phyloP scores from a whole-genome alignment of 1,140 invertebrate species.

The Zeugodacus cucurbitae region DNA sequence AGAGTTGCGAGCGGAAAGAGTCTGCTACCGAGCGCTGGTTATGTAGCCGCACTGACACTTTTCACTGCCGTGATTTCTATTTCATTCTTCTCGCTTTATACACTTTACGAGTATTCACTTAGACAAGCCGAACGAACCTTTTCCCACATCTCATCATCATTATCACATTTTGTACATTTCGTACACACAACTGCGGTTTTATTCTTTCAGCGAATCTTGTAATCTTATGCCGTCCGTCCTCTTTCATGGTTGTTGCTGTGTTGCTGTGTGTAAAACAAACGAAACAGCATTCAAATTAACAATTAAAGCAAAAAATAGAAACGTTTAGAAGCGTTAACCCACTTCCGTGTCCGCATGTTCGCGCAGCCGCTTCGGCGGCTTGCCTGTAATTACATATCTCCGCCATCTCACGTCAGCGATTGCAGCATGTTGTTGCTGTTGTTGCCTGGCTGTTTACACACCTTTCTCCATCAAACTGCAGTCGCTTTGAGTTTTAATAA shows the following conservation, averaged over 20 bases:
- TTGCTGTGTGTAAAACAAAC: background rate
- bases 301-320: background rate
- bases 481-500: background rate
- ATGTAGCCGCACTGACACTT: background rate
- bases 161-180: background rate
- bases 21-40: background rate
- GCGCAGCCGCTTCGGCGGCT: background rate
- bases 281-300: background rate
- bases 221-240: background rate
- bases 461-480: background rate
- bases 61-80: background rate
- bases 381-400: conserved; percentile 11
- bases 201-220: background rate
- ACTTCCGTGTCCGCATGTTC: conserved; percentile 16
- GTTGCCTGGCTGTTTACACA: background rate
- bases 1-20: background rate
- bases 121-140: background rate
- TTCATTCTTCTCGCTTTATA: background rate
- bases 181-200: background rate
- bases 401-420: background rate
- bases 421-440: background rate
- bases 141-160: conserved; percentile 33
- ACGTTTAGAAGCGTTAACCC: conserved; percentile 7
- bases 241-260: background rate
- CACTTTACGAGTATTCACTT: background rate